These are phyloP conservation scores for Quiscalus mexicanus DNA, from an alignment of 2,113 vertebrate species.

Conservation along the genomic window DNA sequence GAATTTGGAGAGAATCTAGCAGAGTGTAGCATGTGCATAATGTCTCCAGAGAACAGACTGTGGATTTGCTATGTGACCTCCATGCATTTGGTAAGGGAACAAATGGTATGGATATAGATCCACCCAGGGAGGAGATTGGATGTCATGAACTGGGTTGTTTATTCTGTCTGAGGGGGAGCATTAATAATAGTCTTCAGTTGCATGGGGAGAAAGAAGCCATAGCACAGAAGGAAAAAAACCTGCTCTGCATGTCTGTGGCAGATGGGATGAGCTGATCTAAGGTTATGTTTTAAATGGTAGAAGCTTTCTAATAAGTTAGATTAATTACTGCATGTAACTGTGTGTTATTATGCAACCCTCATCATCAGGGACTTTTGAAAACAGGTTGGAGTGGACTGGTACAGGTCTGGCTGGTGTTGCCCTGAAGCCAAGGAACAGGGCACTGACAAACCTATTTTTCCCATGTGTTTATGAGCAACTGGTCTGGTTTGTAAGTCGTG, in stretches of 20 bases:
- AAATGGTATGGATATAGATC: conserved; percentile 1
- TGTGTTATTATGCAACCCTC: not conserved
- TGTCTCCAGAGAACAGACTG: not conserved
- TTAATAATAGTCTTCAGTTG: not conserved
- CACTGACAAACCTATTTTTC: not conserved
- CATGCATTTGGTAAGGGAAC: not conserved
- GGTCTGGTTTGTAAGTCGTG: not conserved
- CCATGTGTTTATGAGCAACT: not conserved
- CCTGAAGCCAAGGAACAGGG: not conserved
- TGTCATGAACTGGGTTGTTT: not conserved
- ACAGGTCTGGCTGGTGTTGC: not conserved
- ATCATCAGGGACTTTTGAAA: not conserved
- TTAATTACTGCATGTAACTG: not conserved
- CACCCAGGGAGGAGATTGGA: not conserved
- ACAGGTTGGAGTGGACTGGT: not conserved
- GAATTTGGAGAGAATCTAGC: not conserved
- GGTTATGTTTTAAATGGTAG: not conserved
- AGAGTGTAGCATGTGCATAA: not conserved
- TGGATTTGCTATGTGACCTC: not conserved
- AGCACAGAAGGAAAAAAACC: not conserved
- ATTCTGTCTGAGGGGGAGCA: not conserved
- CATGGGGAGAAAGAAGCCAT: not conserved
- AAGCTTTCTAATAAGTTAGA: conserved; percentile 15
- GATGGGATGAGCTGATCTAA: not conserved
- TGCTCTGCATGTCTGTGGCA: not conserved